Base-by-base conservation (phyloP, 2,797 vertebrate genomes). In the Eurystomus glaucurus region DNA sequence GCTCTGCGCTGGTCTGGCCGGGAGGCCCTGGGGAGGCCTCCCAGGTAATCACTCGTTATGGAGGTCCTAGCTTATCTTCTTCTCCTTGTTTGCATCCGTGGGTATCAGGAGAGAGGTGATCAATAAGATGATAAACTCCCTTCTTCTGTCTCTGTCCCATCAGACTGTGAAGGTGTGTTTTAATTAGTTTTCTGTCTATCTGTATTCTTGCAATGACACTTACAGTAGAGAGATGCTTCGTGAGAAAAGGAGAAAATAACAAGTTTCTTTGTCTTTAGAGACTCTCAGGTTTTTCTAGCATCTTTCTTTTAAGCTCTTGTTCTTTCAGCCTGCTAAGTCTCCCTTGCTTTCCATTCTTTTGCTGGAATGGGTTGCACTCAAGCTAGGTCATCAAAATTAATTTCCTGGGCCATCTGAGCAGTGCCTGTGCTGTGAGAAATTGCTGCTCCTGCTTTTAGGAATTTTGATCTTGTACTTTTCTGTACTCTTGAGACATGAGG, bases 61-160 rank as follows among this genome's bases (percentile, higher is more conserved):
- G 51, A 84, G 39, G 60, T 84, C 64, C 60, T 80, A 35, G 37
- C 64, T 84, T 84, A 72, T 80, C 81, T 68, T 83, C 20, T 48
- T 39, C 50, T n/a, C 20, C 35, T 80, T 46, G 45, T 96, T 77
- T 85, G 70, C 66, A 64, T 52, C 60, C 9, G 7, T 48, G 51
- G 55, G 37, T 69, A 45, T 39, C 21, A 45, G 68, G 62, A 79
- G 57, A 85, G 45, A 79, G 43, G 64, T 64, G 54, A 72, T 84
- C 93, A 74, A 46, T 84, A 65, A 51, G 45, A 72, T 77, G 17
- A 96, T 84, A 90, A 92, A 87, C 60, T 72, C 21, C 45, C 26
- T 69, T 69, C 60, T 72, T 43, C 51, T 31, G 3, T 64, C 31
- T 78, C 41, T 14, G 10, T 87, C 74, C 82, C 82, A 14, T 11